Evolutionary conservation across 2,797 vertebrate species (phyloP), one percentile per base, ranked within the genome.

Genomic region (Sebastes matsubarae): DNA sequence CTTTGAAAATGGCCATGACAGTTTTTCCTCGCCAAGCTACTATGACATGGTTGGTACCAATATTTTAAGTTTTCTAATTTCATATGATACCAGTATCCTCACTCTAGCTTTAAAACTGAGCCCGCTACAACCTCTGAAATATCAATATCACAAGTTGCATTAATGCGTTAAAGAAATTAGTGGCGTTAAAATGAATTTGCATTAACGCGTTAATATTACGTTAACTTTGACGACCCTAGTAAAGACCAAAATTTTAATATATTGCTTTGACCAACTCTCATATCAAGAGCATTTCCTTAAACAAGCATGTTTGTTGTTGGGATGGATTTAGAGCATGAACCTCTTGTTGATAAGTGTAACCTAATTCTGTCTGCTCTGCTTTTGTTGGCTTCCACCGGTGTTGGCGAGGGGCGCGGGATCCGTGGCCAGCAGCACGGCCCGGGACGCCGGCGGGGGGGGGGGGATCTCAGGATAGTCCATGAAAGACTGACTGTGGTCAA

Each of bases 401-500:
- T 32, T 80, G 88, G 77, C 11, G 20, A 76, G 55, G 58, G 68
- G 76, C 7, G 1, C 6, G 1, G 60, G 50, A 81, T 76, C 29
- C 1, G 29, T 69, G 82, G 87, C 80, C 80, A 64, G 77, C 67
- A 83, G 74, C 75, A 66, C 22, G 57, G 77, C 75, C 36, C 14
- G 66, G 74, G 81, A 82, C 52, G 68, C 64, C 24, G 16, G 25
- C 6, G 54, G 25, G 27, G 1, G 79, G 68, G 68, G 70, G 76
- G 71, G 66, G 70, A 83, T 81, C 84, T 90, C 55, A 79, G 76
- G 79, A 88, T 83, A 81, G 80, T 83, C 80, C 68, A 84, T 67
- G 52, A 91, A 92, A 80, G 66, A 70, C 81, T 24, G 54, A 87
- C 80, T 88, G 81, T 85, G 89, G 88, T 91, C 83, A 82, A 84